Base-by-base conservation (phyloP, 2,797 vertebrate species). In the Leuciscus waleckii region DNA sequence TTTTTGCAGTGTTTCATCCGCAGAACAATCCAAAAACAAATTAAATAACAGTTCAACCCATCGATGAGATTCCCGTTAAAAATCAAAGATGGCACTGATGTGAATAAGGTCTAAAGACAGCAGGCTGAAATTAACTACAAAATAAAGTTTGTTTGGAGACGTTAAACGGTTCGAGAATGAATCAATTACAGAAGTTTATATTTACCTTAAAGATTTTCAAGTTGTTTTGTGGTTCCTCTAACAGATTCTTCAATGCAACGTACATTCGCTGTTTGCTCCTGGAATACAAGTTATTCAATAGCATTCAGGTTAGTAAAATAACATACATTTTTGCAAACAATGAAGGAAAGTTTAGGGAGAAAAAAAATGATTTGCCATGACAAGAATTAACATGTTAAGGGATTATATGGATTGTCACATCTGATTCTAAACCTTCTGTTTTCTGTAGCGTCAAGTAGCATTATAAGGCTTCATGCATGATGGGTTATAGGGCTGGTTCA, bases 181-280 rank as follows among this genome's bases (percentile, higher is more conserved):
- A 75, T 49, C 32, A 37, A 56, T 29, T 9, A 32, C n/a, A 17
- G n/a, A 63, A 39, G 23, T 67, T 49, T 19, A 39, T 51, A 58
- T 89, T 95, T 93, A 99, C 98, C 97, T 99, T 99, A 92, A 99
- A 99, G 91, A 99, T 97, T 93, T 99, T 99, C 87, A 99, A 94
- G 94, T 99, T 99, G 94, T 99, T 99, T 93, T 99, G 98, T 68
- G 98, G 95, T 92, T 99, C 98, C 91, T 98, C 97, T 89, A 99
- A 94, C 90, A 99, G 95, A 91, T 97, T 98, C 93, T 95, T 97
- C 94, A 99, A 95, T 92, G 98, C 98, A 93, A 98, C 96, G 92
- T 97, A 96, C 98, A 99, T 99, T 90, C 98, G 95, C 94, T 98
- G 97, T 93, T 97, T 97, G 93, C 97, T 98, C 95, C 98, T 99